A percentile compares a stretch with the other conserved stretches of the same genome.
These are phyloP conservation scores for Euura saliciscinereae DNA, from an alignment of 1,140 invertebrate species.

Conservation along the genomic window DNA sequence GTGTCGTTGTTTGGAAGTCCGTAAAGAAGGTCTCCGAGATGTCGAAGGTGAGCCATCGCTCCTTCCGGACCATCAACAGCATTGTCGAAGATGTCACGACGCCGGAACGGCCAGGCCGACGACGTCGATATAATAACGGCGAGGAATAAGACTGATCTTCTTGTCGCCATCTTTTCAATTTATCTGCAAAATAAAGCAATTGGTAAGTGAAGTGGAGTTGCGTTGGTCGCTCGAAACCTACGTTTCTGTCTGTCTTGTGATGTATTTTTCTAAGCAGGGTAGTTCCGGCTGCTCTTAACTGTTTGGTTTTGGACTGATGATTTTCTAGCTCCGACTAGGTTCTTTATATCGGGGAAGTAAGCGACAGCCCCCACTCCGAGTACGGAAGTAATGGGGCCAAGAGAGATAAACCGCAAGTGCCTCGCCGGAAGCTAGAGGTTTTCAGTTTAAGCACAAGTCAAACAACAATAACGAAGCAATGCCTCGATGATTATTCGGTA, in stretches of 20 bases:
- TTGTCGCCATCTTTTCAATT: not conserved
- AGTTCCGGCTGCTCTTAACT: not conserved
- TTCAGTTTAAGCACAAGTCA: not conserved
- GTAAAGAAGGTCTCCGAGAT: slow-evolving; percentile 58
- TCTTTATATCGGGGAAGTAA: not conserved
- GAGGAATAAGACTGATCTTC: not conserved
- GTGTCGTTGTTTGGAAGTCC: slow-evolving; percentile 60
- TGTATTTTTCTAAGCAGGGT: no score
- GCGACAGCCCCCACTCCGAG: not conserved
- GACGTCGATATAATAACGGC: not conserved
- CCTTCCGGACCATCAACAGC: slow-evolving; percentile 34
- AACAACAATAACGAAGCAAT: not conserved
- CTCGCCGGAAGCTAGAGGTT: not conserved
- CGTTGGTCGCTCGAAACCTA: no score
- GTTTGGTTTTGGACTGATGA: not conserved
- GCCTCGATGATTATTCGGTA: not conserved
- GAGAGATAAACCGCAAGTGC: not conserved
- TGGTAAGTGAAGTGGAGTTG: no score
- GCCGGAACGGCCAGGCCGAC: slow-evolving; percentile 31
- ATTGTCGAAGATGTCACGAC: slow-evolving; percentile 36
- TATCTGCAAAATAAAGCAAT: not conserved
- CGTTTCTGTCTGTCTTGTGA: no score
- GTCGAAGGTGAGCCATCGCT: slow-evolving; percentile 57
- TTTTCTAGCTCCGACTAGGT: not conserved
- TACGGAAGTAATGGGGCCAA: not conserved